These are phyloP conservation scores for Danionella dracula DNA, from an alignment of 2,797 vertebrate species.

Conservation along the genomic window DNA sequence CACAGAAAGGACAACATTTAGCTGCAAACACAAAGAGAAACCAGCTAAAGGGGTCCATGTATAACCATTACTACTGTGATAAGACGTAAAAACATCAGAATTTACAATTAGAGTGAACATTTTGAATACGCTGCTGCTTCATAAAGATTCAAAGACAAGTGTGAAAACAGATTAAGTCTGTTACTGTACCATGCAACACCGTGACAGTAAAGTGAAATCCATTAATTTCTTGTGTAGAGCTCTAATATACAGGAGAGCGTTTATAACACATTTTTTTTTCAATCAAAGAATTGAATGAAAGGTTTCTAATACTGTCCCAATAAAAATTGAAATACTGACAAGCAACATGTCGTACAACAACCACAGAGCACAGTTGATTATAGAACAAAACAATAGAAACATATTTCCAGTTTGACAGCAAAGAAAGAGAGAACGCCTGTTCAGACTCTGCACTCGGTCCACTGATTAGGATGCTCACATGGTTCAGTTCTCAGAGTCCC, in stretches of 20 bases:
- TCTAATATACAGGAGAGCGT: too few relatives aligned
- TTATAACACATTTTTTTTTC: background rate
- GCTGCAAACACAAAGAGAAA: conserved; percentile 35
- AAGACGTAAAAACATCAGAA: background rate
- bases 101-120: background rate
- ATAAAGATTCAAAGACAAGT: background rate
- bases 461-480: conserved; percentile 17
- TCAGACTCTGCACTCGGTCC: background rate
- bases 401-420: conserved; percentile 57
- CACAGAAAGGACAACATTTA: conserved; percentile 85
- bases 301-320: conserved; percentile 45
- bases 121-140: background rate
- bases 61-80: background rate
- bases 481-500: conserved; percentile 13
- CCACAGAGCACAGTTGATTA: conserved; percentile 20
- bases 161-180: background rate
- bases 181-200: too few relatives aligned
- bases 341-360: conserved; percentile 25
- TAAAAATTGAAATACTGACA: conserved; percentile 44
- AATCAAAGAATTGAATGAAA: conserved; percentile 9
- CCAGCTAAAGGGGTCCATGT: conserved; percentile 5
- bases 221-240: too few relatives aligned
- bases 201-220: too few relatives aligned
- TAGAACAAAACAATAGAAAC: conserved; percentile 17
- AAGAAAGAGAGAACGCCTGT: conserved; percentile 1